phyloP scores from a whole-genome alignment of 53 echinoderm and acorn worm genomes.

The Apostichopus leukothele region DNA sequence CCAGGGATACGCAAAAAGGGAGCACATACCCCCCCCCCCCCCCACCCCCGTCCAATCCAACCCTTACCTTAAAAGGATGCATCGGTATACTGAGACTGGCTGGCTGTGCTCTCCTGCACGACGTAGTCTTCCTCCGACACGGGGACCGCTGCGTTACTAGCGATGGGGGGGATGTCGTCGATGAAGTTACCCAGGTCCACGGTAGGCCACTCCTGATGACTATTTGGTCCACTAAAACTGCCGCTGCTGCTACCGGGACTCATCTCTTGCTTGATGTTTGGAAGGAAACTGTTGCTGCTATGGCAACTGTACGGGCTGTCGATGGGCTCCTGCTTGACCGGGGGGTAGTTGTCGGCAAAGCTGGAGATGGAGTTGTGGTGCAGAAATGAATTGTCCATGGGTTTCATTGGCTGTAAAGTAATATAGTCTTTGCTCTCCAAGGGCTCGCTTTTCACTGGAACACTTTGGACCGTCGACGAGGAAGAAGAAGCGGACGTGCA shows the following conservation, averaged over 20 bases:
- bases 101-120: slow-evolving; percentile 30
- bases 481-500: neutral
- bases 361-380: slow-evolving; percentile 27
- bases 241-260: slow-evolving; percentile 23
- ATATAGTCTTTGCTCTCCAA: slow-evolving; percentile 51
- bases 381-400: slow-evolving; percentile 39
- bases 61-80: slow-evolving; percentile 12
- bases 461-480: slow-evolving; percentile 17
- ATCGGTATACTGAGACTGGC: slow-evolving; percentile 15
- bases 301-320: slow-evolving; percentile 16
- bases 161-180: slow-evolving; percentile 89
- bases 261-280: slow-evolving; percentile 47
- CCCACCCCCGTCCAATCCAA: too few relatives aligned
- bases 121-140: slow-evolving; percentile 43
- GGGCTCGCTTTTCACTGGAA: slow-evolving; percentile 38
- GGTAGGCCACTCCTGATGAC: slow-evolving; percentile 42
- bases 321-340: slow-evolving; percentile 43
- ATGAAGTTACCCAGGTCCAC: slow-evolving; percentile 82
- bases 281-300: slow-evolving; percentile 36
- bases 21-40: too few relatives aligned
- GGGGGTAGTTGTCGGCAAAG: slow-evolving; percentile 1
- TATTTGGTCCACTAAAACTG: slow-evolving; percentile 45
- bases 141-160: slow-evolving; percentile 47
- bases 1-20: too few relatives aligned
- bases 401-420: slow-evolving; percentile 49